Evolutionary conservation across 2,888 invertebrate species (phyloP).

Genomic region (Eutolmus rufibarbis): DNA sequence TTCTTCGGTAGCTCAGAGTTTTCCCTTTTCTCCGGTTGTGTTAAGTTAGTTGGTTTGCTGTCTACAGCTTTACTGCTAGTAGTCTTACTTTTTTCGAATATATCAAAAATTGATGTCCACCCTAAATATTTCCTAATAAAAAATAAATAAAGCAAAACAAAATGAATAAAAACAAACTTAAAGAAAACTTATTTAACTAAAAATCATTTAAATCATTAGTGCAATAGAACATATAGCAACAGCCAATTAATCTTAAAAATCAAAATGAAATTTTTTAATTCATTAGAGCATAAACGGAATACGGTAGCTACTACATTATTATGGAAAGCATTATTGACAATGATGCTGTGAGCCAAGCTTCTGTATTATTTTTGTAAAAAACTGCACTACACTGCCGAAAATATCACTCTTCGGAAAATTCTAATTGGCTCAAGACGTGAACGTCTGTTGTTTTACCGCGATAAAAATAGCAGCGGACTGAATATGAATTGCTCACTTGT

Average conservation of each 20-base stretch:
- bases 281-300: background rate
- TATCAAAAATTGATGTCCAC: conserved; percentile 58
- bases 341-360: background rate
- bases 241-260: background rate
- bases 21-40: conserved; percentile 43
- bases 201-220: conserved; percentile 46
- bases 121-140: conserved; percentile 60
- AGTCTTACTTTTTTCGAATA: conserved; percentile 57
- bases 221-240: background rate
- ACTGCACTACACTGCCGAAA: background rate
- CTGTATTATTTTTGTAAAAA: background rate
- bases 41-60: conserved; percentile 40
- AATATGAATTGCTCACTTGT: background rate
- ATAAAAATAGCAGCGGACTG: background rate
- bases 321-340: background rate
- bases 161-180: conserved; percentile 47
- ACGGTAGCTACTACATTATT: background rate
- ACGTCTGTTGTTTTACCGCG: background rate
- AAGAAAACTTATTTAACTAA: conserved; percentile 46
- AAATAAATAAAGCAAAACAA: conserved; percentile 50
- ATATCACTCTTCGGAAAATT: background rate
- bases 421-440: background rate
- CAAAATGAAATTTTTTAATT: background rate
- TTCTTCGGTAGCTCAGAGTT: conserved; percentile 46
- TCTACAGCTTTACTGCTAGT: conserved; percentile 54